Base-by-base conservation (phyloP, 1,140 invertebrate genomes). In the Hydropsyche tenuis region DNA sequence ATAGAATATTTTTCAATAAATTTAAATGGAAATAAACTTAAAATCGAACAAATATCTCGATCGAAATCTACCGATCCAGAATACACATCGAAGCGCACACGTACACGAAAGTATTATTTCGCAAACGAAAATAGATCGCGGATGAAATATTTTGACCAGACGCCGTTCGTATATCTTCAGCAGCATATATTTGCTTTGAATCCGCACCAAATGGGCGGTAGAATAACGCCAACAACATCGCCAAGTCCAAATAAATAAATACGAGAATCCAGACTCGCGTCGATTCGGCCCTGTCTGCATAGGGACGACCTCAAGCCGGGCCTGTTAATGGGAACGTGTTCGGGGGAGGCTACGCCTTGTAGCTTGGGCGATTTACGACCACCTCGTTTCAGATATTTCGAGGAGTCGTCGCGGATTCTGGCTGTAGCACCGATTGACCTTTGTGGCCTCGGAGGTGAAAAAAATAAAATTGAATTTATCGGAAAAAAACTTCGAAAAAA, bases 241-340 rank as follows among this genome's bases (percentile, higher is more conserved):
- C 14, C 20, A 3, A 51, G 14, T 45, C 43, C n/a, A n/a, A 51
- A 51, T 51, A 51, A 51, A 16, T 51, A 37, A n/a, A 37, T 37
- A 37, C 3, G 30, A 37, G 3, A 4, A 37, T 37, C 30, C 30
- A 37, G 30, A 37, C 30, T 37, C 30, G 9, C 30, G 30, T 4
- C n/a, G 9, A 37, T 37, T 37, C 60, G 23, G 18, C 60, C 60
- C 60, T 63, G 27, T 42, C n/a, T 20, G 18, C 3, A 46, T 42
- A 9, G 20, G 1, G 42, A 46, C 18, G 37, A 46, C 45, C 22
- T 68, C 22, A 9, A 43, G 43, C 42, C 7, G 37, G 27, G 3
- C 18, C 64, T 2, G n/a, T 68, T 68, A 68, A 68, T 68, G 64
- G 43, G 64, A 46, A 68, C 64, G 64, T 68, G 64, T 68, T 68